Base-by-base conservation (phyloP, 2,113 vertebrate genomes). In the Stigmatopora nigra region DNA sequence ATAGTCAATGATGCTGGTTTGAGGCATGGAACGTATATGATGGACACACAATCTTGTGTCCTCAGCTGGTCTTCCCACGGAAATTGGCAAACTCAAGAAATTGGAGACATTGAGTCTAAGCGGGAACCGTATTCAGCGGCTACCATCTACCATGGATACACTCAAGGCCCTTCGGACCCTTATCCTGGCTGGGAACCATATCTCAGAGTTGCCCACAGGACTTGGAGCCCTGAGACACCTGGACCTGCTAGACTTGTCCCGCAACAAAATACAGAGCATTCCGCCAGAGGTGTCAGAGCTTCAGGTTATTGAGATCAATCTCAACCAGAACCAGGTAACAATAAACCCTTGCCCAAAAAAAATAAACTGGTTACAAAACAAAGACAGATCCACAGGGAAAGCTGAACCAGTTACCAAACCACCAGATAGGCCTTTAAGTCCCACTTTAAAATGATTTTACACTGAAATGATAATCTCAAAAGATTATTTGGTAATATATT, bases 251-350 rank as follows among this genome's bases (percentile, higher is more conserved):
- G 95, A 99, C 82, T 90, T 99, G 72, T 98, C 96, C 63, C 92
- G 89, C 63, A 99, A 99, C 87, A 89, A 91, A 83, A 98, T 99
- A 82, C 93, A 90, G 58, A 89, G 78, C 0, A 88, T 99, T 38
- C 95, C 94, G 0, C 84, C 93, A 12, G 91, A 81, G 11, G 91
- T 99, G 63, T 91, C 88, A 1, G 91, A 94, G 61, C 79, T 99
- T 75, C 97, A 99, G 81, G 90, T 91, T 79, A 98, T 99, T 0
- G 97, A 99, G 85, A 92, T 99, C 82, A 99, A 99, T 83, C 87
- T 99, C 68, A 99, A 99, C 88, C 96, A 99, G 87, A 99, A 99
- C 82, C 97, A 99, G 95, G 96, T 98, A 68, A 14, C 3, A 61
- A 51, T 10, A 10, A 7, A 10, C 6, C 38, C 1, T 41, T 41